Percentiles rank a stretch among this genome's conserved stretches.
These are phyloP conservation scores for Corythaixoides concolor DNA, from an alignment of 2,113 vertebrate genomes.

Conservation along the genomic window DNA sequence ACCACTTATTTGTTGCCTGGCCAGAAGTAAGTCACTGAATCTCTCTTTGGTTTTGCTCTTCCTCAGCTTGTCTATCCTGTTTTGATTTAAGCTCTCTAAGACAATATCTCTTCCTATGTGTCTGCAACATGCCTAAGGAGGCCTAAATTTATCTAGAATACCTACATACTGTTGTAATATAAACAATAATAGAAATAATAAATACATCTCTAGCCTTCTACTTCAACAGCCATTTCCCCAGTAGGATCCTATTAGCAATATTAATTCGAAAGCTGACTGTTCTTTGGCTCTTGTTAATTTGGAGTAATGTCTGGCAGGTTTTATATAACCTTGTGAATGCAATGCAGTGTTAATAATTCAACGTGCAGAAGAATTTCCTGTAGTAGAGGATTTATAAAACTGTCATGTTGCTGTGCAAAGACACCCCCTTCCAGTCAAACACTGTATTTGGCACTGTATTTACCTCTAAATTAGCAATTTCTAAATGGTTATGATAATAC, in stretches of 20 bases:
- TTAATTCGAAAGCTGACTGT: conserved; percentile 1
- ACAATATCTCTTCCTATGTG: not conserved
- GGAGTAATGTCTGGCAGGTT: conserved; percentile 12
- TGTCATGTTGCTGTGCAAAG: not conserved
- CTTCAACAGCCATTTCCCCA: not conserved
- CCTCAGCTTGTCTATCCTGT: not conserved
- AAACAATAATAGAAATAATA: not conserved
- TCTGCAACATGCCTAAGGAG: not conserved
- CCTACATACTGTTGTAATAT: not conserved
- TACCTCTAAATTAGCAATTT: not conserved
- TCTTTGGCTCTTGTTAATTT: not conserved
- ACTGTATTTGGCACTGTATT: not conserved
- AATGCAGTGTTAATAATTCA: not conserved
- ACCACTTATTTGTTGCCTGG: not conserved
- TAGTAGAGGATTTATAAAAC: not conserved
- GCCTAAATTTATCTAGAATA: not conserved
- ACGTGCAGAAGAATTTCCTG: not conserved
- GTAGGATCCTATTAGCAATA: not conserved
- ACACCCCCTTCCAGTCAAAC: not conserved
- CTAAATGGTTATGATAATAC: not conserved
- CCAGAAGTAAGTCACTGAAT: not conserved
- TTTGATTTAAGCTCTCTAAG: not conserved
- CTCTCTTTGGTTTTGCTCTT: not conserved
- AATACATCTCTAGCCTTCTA: not conserved
- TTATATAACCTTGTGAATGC: not conserved